Base-by-base conservation (phyloP, 2,888 invertebrate species). In the Pseudococcus longispinus region DNA sequence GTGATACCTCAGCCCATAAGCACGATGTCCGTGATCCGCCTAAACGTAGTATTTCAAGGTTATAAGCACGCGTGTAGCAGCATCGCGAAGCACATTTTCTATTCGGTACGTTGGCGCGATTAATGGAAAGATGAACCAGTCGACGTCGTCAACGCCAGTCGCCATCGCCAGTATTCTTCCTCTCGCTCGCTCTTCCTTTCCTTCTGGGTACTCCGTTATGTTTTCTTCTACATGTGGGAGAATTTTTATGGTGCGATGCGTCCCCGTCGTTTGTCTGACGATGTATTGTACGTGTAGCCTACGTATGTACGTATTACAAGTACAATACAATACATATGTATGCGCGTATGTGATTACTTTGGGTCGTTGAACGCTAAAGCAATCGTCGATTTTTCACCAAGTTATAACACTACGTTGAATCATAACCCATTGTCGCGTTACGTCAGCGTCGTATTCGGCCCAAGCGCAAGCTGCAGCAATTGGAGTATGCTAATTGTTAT, bases 21-120 rank as follows among this genome's bases (percentile, higher is more conserved):
- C 51, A n/a, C n/a, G 51, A 74, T 74, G 74, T 26, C 74, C 74
- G 37, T 74, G 74, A 74, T 74, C 74, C 74, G 74, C 74, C 74
- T 37, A 74, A 74, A 74, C 37, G 37, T 37, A n/a, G n/a, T 5
- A 74, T 74, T 74, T 74, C 74, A 74, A 74, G 74, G 74, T 74
- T 74, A 32, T 65, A 65, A 65, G 65, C 65, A 26, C 26, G 65
- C 26, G 11, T 37, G 74, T n/a, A n/a, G 15, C n/a, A 32, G 32
- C 74, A 74, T 13, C 37, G 74, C 65, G 29, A 46, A 46, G 2
- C 44, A 9, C 9, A 37, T 37, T 37, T 37, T 37, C 44, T 70
- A 70, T 26, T 23, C 26, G 70, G n/a, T 74, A 37, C 37, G 74
- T 74, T 74, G 74, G 74, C 74, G 37, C 74, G n/a, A 37, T 37